Percentiles rank a stretch among this genome's conserved stretches.
phyloP scores from a whole-genome alignment of 2,113 vertebrate genomes.

The Eupsittula cactorum region DNA sequence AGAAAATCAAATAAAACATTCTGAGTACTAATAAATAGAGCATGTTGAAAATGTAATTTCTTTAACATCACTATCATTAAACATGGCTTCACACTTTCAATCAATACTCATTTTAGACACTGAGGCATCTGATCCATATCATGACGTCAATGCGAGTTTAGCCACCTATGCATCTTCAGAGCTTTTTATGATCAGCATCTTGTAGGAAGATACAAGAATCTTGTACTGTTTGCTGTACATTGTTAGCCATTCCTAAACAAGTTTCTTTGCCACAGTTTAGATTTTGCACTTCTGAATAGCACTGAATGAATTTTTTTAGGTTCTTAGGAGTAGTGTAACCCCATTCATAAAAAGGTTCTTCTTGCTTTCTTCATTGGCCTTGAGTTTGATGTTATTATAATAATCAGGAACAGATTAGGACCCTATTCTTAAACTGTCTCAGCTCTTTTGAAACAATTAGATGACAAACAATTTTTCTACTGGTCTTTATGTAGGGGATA shows the following conservation, averaged over 20 bases:
- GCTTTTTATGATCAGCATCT: neutral
- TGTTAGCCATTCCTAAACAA: neutral
- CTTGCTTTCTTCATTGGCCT: neutral
- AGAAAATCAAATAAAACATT: neutral
- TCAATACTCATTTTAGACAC: neutral
- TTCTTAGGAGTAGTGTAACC: neutral
- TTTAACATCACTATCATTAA: neutral
- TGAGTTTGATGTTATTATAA: neutral
- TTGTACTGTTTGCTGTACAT: neutral
- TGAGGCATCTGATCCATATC: neutral
- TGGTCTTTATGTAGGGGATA: neutral
- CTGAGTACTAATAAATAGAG: neutral
- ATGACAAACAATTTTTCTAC: neutral
- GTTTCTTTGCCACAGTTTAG: neutral
- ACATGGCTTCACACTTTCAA: neutral
- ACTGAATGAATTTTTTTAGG: neutral
- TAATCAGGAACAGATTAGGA: neutral
- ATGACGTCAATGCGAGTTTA: neutral
- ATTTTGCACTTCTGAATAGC: neutral
- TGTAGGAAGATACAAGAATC: neutral
- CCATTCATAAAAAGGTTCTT: neutral
- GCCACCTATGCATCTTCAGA: neutral
- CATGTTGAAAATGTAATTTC: neutral
- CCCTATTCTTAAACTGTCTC: neutral
- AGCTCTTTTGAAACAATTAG: neutral